Base-by-base conservation (phyloP, 2,888 invertebrate species). In the Nasonovia ribisnigri region DNA sequence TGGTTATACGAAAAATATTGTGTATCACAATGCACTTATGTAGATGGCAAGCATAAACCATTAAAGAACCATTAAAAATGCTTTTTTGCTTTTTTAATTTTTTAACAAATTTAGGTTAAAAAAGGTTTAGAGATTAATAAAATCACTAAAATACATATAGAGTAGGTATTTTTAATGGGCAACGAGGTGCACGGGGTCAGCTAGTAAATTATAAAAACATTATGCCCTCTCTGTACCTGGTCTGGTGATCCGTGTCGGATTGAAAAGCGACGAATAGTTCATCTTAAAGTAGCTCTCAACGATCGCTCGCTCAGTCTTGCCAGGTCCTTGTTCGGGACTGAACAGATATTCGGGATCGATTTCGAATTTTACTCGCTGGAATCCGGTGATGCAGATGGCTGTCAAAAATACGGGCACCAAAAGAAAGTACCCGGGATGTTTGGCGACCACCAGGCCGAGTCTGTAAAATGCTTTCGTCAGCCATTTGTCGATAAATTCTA, bases 331-430 rank as follows among this genome's bases (percentile, higher is more conserved):
- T 95, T 98, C 96, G 0, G 99, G 99, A 77, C 98, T 98, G 96
- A 98, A 99, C 42, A 99, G 96, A 96, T 98, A 99, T 96, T 98
- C 98, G 0, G 98, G 98, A 96, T 98, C 98, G 96, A 98, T 98
- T 96, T 98, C 98, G 96, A 98, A 98, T 95, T 97, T 96, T 94
- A 98, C 97, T 95, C 97, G 97, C 96, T 98, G 98, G 51, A 94
- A 94, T 92, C 98, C 98, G 48, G 98, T 98, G 96, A 98, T 97
- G 96, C 98, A 98, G 92, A 98, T 96, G 94, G 97, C 96, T 0
- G 98, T 97, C 93, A 98, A 96, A 90, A 98, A 97, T 77, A 98
- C 96, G n/a, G 98, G 98, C 94, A 98, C 96, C 95, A 98, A 97
- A 95, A 98, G 97, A 96, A 98, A 98, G 96, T 98, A 98, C 94